phyloP scores from a whole-genome alignment of 2,113 vertebrate species.

The Solenodon paradoxus region DNA sequence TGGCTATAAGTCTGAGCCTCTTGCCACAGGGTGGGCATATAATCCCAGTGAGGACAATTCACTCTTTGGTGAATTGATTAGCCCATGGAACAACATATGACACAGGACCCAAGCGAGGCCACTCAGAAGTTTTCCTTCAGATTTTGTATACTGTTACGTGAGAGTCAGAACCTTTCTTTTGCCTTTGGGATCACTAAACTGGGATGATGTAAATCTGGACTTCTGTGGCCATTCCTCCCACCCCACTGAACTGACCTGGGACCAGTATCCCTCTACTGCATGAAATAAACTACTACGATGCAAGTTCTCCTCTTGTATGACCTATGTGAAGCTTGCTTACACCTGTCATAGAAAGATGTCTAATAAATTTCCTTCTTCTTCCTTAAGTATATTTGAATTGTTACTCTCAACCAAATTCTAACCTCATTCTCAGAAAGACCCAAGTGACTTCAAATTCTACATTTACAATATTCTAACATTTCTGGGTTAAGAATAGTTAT shows the following conservation, averaged over 20 bases:
- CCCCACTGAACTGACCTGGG: not conserved
- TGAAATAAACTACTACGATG: not conserved
- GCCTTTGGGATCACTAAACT: not conserved
- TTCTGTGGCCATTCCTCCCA: not conserved
- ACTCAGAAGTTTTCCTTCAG: not conserved
- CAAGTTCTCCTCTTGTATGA: not conserved
- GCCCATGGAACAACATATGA: not conserved
- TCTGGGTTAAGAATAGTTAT: not conserved
- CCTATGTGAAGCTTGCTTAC: not conserved
- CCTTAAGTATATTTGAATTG: too few species aligned
- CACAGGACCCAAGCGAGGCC: not conserved
- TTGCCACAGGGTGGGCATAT: not conserved
- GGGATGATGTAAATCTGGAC: not conserved
- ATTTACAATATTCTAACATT: not conserved
- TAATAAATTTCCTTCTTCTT: too few species aligned
- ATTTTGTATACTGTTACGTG: not conserved
- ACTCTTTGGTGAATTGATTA: not conserved
- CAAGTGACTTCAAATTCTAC: constrained; percentile 25
- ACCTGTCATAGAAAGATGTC: not conserved
- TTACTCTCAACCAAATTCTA: not conserved
- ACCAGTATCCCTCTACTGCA: not conserved
- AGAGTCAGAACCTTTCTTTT: not conserved
- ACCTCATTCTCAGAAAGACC: not conserved
- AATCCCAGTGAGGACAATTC: not conserved
- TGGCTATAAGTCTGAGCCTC: not conserved